Conservation (phyloP, 2,888 invertebrate species). For the Netelia melanura region DNA sequence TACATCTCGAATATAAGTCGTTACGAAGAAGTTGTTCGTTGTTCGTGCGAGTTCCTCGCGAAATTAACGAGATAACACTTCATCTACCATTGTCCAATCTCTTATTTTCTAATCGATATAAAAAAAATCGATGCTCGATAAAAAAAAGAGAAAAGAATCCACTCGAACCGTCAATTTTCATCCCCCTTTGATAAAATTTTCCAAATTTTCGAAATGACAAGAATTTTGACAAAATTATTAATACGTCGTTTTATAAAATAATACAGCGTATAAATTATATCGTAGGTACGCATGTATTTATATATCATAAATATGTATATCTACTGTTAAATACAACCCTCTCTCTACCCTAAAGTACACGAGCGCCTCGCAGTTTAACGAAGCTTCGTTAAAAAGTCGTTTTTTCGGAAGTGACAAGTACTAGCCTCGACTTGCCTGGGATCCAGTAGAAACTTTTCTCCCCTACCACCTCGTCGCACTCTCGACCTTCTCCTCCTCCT, state of each 20-base stretch:
- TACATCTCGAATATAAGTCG: conserved; percentile 5
- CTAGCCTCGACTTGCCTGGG: neutral
- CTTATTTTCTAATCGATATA: neutral
- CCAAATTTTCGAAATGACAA: too few species aligned
- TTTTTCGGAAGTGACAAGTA: conserved; percentile 52
- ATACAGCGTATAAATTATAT: neutral
- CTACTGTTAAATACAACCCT: neutral
- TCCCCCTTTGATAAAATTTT: too few species aligned
- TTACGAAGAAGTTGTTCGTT: conserved; percentile 37
- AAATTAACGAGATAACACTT: neutral
- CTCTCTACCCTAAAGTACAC: conserved; percentile 8
- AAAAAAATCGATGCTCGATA: too few species aligned
- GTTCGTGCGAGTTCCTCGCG: conserved; percentile 36
- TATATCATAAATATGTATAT: neutral
- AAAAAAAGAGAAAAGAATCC: too few species aligned
- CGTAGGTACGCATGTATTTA: neutral
- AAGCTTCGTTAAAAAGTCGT: conserved; percentile 64
- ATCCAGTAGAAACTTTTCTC: conserved; percentile 16
- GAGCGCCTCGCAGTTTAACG: conserved; percentile 26
- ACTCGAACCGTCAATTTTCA: too few species aligned
- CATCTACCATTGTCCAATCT: neutral
- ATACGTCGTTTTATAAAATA: conserved; percentile 1
- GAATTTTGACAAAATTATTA: conserved; percentile 4
- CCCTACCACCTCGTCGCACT: neutral
- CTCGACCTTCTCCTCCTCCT: neutral